These are phyloP conservation scores for Psilopogon haemacephalus DNA, from an alignment of 2,113 vertebrate genomes.

Conservation along the genomic window DNA sequence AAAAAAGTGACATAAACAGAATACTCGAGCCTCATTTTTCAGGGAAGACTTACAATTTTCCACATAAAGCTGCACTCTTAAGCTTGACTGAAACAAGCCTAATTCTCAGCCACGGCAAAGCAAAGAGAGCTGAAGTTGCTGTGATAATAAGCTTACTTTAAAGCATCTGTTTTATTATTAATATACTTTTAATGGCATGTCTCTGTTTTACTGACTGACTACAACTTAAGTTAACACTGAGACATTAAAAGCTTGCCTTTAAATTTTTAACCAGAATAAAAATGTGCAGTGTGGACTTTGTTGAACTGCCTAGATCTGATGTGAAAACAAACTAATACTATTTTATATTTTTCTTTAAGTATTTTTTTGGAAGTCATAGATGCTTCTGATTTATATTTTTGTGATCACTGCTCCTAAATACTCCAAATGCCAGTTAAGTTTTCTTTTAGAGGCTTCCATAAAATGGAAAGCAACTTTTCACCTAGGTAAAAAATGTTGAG, in stretches of 20 bases:
- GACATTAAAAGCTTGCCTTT: constrained; percentile 45
- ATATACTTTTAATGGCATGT: constrained; percentile 51
- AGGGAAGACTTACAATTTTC: not conserved
- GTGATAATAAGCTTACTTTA: not conserved
- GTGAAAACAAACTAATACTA: constrained; percentile 12
- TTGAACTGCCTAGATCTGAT: not conserved
- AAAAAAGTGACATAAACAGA: not conserved
- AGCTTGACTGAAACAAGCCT: not conserved
- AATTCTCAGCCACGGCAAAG: not conserved
- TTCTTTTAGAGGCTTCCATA: not conserved
- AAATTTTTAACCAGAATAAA: constrained; percentile 66
- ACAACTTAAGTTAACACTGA: constrained; percentile 43
- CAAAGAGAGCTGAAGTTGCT: not conserved
- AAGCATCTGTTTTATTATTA: constrained; percentile 60
- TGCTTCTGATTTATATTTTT: constrained; percentile 12
- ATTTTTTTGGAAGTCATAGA: constrained; percentile 19
- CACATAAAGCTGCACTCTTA: not conserved
- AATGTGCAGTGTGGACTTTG: not conserved
- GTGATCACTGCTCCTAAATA: not conserved
- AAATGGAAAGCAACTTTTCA: not conserved
- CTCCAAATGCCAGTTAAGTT: not conserved
- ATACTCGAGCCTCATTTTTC: not conserved
- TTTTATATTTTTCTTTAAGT: constrained; percentile 40
- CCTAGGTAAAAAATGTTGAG: not conserved
- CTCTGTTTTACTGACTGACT: constrained; percentile 36